Conservation (phyloP, 2,113 vertebrate species). For the Chaetops frenatus region DNA sequence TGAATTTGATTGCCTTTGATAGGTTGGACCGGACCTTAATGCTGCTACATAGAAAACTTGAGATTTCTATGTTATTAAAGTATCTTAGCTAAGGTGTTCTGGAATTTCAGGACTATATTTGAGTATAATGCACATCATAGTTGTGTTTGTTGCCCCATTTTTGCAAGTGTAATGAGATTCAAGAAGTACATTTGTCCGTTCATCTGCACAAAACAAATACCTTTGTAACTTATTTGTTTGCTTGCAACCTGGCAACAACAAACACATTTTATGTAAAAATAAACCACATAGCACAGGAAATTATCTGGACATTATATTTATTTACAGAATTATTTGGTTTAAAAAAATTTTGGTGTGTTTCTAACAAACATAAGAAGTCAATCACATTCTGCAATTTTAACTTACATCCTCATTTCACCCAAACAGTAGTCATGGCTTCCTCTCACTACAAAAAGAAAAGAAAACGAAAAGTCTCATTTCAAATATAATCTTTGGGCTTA, state of each 20-base stretch:
- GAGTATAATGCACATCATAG: not conserved
- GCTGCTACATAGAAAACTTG: not conserved
- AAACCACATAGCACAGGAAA: not conserved
- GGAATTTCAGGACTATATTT: not conserved
- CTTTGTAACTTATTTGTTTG: not conserved
- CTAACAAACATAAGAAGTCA: not conserved
- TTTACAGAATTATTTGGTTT: slow-evolving; percentile 19
- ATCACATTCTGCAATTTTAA: not conserved
- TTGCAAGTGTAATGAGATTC: not conserved
- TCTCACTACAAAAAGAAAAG: not conserved
- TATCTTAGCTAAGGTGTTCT: not conserved
- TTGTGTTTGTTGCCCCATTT: not conserved
- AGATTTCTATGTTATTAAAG: not conserved
- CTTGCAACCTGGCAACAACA: not conserved
- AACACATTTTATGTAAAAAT: not conserved
- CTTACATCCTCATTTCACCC: not conserved
- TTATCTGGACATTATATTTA: not conserved
- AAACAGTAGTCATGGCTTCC: not conserved
- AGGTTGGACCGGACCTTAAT: not conserved
- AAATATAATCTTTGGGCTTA: slow-evolving; percentile 12
- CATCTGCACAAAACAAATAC: not conserved
- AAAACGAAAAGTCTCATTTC: slow-evolving; percentile 14
- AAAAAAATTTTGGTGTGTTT: not conserved
- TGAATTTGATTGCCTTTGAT: not conserved
- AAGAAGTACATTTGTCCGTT: not conserved